Base-by-base conservation (phyloP, 1,140 invertebrate genomes). In the Euborellia annulipes region DNA sequence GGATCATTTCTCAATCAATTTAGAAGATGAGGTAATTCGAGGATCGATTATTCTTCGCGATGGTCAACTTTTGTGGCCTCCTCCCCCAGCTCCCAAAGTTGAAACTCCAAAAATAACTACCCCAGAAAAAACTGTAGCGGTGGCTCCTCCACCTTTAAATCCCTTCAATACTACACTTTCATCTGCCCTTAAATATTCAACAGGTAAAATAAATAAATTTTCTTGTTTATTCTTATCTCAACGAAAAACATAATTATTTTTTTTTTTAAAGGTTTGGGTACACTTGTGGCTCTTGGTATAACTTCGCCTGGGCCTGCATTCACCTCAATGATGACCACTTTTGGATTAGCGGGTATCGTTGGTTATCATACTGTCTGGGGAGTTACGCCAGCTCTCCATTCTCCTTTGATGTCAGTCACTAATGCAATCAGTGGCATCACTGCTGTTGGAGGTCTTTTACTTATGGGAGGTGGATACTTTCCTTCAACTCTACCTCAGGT, bases 341-440 rank as follows among this genome's bases (percentile, higher is more conserved):
- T 92, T 55, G 80, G 81, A 37, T 61, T 93, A 41, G 70, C 84
- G 52, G 82, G 82, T 58, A 78, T 92, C 55, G 85, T 90, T 30
- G 88, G 86, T 55, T 72, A 90, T 64, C 85, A 92, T 64, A 91
- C 86, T 3, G 88, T 93, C 17, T 93, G 88, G 88, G 84, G 82
- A 37, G 88, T 93, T 4, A 85, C 82, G 11, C 87, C 87, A 17
- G 85, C 88, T 22, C 71, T 92, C 6, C 87, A 92, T 65, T 89
- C 85, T 3, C 88, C 88, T 3, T 71, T 93, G 13, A 93, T 93
- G 87, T 88, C 83, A 2, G 87, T 92, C 1, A 93, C 88, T 2
- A 93, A 93, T 65, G 88, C 88, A 45, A 83, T 93, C 52, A 89
- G 85, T 14, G 88, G 88, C 19, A 88, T 90, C 51, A 92, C 87